Percentiles rank a stretch among this genome's conserved stretches.
phyloP scores from a whole-genome alignment of 2,888 invertebrate genomes.

The Choreutis nemorana region DNA sequence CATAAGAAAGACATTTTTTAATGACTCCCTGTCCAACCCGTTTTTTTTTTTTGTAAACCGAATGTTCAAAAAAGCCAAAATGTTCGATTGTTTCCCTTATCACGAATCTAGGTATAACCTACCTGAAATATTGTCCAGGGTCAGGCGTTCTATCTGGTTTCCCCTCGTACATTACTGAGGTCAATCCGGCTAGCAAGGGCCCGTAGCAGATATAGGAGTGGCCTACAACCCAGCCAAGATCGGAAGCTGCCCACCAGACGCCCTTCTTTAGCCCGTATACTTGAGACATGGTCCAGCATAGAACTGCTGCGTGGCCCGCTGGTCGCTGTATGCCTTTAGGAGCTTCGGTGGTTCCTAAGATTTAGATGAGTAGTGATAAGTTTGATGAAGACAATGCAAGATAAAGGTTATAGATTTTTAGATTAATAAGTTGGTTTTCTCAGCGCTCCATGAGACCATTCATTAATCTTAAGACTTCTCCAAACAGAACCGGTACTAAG shows the following conservation, averaged over 20 bases:
- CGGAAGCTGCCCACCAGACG: slow-evolving; percentile 94
- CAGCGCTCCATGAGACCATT: no score
- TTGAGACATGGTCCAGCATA: slow-evolving; percentile 85
- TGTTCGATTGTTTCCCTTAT: no score
- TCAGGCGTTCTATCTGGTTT: slow-evolving; percentile 96
- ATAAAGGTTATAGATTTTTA: no score
- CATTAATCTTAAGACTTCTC: no score
- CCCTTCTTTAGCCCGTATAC: slow-evolving; percentile 81
- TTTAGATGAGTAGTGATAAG: neutral
- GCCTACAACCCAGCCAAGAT: slow-evolving; percentile 92
- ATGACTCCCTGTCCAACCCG: no score
- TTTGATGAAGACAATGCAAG: no score
- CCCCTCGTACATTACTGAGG: slow-evolving; percentile 88
- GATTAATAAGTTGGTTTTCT: no score
- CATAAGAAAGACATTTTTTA: no score
- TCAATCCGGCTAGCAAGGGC: slow-evolving; percentile 82
- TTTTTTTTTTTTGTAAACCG: no score
- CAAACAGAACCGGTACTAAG: no score
- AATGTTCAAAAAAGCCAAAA: no score
- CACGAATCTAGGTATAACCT: no score
- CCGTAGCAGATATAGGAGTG: slow-evolving; percentile 96
- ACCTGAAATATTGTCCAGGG: slow-evolving; percentile 91
- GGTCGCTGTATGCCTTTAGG: slow-evolving; percentile 83
- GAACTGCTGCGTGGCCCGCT: slow-evolving; percentile 84
- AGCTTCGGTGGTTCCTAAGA: slow-evolving; percentile 64